Base-by-base conservation (phyloP, 2,888 invertebrate genomes). In the Ochropleura leucogaster region DNA sequence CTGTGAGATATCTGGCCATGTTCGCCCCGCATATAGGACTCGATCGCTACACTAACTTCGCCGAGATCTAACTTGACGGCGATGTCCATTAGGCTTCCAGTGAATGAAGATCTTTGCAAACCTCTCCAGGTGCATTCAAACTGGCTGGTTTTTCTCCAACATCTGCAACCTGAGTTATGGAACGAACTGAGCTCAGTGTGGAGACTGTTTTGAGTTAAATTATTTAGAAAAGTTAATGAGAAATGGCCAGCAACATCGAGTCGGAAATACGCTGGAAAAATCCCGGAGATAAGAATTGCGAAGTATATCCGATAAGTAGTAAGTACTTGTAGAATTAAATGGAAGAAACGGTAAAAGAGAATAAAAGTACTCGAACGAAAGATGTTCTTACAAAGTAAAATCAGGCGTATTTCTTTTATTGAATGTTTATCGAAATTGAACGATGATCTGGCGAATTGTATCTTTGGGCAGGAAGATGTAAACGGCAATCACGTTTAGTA, bases 151-250 rank as follows among this genome's bases (percentile, higher is more conserved):
- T 47, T 47, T 47, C 47, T 5, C 47, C 12, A 14, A 14, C 5
- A 5, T 46, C 9, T 30, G 30, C 30, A 30, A 30, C 30, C 30
- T 30, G 30, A 30, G 30, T 30, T 30, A 30, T 2, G 30, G 30
- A 30, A 30, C 30, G 30, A 30, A 30, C 30, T 30, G 9, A 46
- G 9, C 46, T 8, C 46, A 46, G 46, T 8, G 46, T 46, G 46
- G 9, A 30, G 30, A 30, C 53, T 44, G 59, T 59, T 74, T 51
- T 18, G 47, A 67, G 57, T 63, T 80, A 69, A 80, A 79, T 80
- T 79, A 80, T 80, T 79, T 68, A 80, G 55, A 68, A 80, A 74
- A 74, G 80, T n/a, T 76, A 83, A 84, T 71, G 78, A 81, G 72
- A 83, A 81, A 78, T 68, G 47, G 66, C 53, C 63, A 46, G 60